These are phyloP conservation scores for Hyperoodon ampullatus DNA, from an alignment of 2,113 vertebrate genomes.

Conservation along the genomic window DNA sequence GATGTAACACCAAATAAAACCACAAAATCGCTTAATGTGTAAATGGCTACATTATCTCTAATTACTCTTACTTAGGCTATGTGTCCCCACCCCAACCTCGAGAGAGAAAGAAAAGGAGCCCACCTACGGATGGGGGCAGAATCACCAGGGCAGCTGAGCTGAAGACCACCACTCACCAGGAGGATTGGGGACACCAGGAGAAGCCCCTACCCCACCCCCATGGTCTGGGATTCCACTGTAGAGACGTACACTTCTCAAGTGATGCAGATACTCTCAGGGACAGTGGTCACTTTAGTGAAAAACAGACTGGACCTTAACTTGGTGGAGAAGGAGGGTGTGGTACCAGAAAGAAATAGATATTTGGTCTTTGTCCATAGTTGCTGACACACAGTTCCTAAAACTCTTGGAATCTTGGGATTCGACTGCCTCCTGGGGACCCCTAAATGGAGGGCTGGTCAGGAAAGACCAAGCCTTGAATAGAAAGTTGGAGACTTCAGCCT, in stretches of 20 bases:
- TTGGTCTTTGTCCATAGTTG: background rate
- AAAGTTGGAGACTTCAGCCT: background rate
- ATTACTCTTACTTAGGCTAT: background rate
- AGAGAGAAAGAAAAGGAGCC: background rate
- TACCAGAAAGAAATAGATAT: too few relatives aligned
- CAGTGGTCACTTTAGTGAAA: background rate
- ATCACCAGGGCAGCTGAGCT: background rate
- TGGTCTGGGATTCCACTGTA: background rate
- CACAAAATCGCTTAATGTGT: background rate
- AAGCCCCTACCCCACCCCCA: background rate
- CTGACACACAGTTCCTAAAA: background rate
- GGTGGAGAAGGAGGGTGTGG: background rate
- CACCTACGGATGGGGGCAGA: background rate
- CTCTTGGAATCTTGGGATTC: background rate
- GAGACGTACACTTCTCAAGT: background rate
- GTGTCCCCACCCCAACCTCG: background rate
- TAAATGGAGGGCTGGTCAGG: background rate
- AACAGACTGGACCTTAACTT: background rate
- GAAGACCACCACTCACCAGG: background rate
- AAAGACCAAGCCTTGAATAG: background rate
- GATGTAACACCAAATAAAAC: constrained; percentile 40
- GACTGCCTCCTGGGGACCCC: background rate
- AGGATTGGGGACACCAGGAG: background rate
- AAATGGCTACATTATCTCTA: constrained; percentile 1
- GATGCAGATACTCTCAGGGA: background rate